Percentiles rank a stretch among this genome's conserved stretches.
Conservation (phyloP, 2,797 vertebrate genomes). For the Periophthalmus magnuspinnatus region DNA sequence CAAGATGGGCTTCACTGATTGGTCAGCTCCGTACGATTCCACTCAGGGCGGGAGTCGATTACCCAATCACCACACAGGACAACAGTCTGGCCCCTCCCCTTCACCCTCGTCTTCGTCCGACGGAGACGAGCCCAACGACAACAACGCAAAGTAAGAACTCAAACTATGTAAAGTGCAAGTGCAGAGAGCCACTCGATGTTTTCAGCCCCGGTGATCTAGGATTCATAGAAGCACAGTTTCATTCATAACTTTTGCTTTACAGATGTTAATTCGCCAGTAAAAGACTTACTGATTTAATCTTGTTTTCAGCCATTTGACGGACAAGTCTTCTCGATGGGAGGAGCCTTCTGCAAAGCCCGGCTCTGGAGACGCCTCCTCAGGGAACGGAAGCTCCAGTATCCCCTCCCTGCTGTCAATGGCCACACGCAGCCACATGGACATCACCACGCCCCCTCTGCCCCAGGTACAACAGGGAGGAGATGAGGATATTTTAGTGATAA, state of each 20-base stretch:
- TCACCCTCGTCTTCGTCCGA: slow-evolving; percentile 89
- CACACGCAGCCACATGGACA: slow-evolving; percentile 92
- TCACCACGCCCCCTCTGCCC: slow-evolving; percentile 90
- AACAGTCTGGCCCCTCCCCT: slow-evolving; percentile 80
- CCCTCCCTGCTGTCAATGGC: slow-evolving; percentile 92
- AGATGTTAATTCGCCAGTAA: too few species aligned
- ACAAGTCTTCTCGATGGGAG: slow-evolving; percentile 84
- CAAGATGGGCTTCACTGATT: slow-evolving; percentile 84
- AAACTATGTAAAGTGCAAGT: too few species aligned
- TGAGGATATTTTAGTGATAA: too few species aligned
- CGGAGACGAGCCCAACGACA: slow-evolving; percentile 87
- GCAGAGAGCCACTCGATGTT: too few species aligned
- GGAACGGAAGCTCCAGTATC: slow-evolving; percentile 84
- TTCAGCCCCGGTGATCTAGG: too few species aligned
- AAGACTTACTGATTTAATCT: background rate
- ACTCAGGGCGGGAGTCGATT: slow-evolving; percentile 78
- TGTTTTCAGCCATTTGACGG: slow-evolving; percentile 81
- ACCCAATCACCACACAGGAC: slow-evolving; percentile 80
- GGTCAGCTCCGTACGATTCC: slow-evolving; percentile 86
- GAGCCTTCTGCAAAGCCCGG: slow-evolving; percentile 76
- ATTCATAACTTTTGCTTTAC: too few species aligned
- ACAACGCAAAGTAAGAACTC: slow-evolving; percentile 81
- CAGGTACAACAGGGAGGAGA: slow-evolving; percentile 54
- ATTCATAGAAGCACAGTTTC: too few species aligned
- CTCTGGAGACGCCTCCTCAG: slow-evolving; percentile 78